These are phyloP conservation scores for Torymus tubicola DNA, from an alignment of 2,888 invertebrate genomes.

Conservation along the genomic window DNA sequence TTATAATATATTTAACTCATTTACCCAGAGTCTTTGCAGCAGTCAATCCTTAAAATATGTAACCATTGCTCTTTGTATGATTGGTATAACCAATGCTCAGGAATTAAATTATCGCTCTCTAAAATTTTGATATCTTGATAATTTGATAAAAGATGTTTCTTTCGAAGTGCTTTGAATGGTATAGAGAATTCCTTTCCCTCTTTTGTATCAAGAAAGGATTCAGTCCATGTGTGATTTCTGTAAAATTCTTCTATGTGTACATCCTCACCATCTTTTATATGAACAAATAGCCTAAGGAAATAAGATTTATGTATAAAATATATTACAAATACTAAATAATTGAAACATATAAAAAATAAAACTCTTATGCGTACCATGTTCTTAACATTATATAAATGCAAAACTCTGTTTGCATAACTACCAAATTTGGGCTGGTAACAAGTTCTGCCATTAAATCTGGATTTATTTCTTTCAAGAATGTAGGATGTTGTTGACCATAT, in stretches of 20 bases:
- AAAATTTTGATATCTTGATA: constrained; percentile 83
- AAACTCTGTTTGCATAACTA: constrained; percentile 88
- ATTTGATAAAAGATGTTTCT: constrained; percentile 84
- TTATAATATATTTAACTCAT: constrained; percentile 59
- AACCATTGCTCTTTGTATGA: constrained; percentile 84
- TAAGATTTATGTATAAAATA: background rate
- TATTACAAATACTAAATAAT: background rate
- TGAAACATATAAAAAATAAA: background rate
- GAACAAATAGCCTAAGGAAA: constrained; percentile 69
- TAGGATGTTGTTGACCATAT: constrained; percentile 79
- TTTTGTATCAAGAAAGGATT: constrained; percentile 80
- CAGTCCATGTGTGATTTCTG: constrained; percentile 70
- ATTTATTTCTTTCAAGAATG: constrained; percentile 81
- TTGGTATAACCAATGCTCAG: constrained; percentile 82
- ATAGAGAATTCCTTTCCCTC: constrained; percentile 80
- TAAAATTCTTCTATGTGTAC: constrained; percentile 71
- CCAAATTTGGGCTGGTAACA: constrained; percentile 81
- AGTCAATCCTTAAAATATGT: constrained; percentile 83
- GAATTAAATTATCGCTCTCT: constrained; percentile 83
- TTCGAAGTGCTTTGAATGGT: constrained; percentile 82
- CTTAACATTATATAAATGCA: constrained; percentile 85
- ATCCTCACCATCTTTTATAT: constrained; percentile 67
- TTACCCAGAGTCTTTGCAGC: constrained; percentile 84
- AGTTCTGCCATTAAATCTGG: constrained; percentile 82
- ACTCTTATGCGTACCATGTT: constrained; percentile 78